Conservation (phyloP, 2,888 invertebrate genomes). For the Tenthredo distinguenda region DNA sequence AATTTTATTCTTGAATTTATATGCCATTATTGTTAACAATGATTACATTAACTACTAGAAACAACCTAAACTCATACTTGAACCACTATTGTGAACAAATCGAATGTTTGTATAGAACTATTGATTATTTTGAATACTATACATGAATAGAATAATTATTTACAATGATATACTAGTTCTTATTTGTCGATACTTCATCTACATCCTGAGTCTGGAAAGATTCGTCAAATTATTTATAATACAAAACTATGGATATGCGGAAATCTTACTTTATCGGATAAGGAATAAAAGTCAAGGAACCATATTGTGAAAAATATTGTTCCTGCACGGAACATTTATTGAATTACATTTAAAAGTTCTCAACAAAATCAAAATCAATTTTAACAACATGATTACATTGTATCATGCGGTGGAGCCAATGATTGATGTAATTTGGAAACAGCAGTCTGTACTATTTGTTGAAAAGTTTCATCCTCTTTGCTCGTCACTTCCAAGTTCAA, state of each 20-base stretch:
- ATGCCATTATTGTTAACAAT: background rate
- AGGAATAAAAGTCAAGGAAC: background rate
- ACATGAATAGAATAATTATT: conserved; percentile 21
- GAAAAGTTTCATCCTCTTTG: conserved; percentile 88
- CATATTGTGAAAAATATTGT: conserved; percentile 14
- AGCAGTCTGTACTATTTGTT: conserved; percentile 92
- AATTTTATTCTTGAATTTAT: background rate
- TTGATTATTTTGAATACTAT: background rate
- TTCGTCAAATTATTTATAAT: background rate
- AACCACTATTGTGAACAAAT: background rate
- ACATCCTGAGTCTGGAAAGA: background rate
- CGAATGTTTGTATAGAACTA: background rate
- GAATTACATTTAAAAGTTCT: conserved; percentile 34
- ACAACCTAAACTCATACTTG: background rate
- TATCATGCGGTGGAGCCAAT: conserved; percentile 82
- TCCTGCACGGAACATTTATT: conserved; percentile 21
- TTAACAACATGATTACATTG: conserved; percentile 61
- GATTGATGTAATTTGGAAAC: conserved; percentile 92
- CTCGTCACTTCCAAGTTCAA: conserved; percentile 90
- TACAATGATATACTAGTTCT: background rate
- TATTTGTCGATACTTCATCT: background rate
- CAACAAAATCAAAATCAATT: background rate
- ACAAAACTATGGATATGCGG: background rate
- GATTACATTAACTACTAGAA: background rate
- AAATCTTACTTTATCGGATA: conserved; percentile 10